Percentiles rank a stretch among this genome's conserved stretches.
phyloP scores from a whole-genome alignment of 2,797 vertebrate genomes.

The Pelobates cultripes region DNA sequence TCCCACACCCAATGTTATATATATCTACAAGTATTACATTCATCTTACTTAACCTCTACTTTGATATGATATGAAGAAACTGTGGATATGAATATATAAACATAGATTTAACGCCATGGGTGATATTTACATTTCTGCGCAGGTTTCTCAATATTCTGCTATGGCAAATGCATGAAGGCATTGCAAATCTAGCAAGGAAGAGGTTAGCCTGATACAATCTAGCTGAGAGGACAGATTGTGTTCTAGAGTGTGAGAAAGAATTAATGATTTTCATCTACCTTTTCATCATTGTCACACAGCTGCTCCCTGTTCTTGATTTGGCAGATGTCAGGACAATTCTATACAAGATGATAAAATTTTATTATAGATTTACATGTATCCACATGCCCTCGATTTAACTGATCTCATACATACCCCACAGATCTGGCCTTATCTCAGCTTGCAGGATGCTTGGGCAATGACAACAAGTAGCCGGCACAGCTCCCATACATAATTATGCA shows the following conservation, averaged over 20 bases:
- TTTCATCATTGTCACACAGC: neutral
- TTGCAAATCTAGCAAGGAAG: no score
- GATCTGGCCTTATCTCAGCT: neutral
- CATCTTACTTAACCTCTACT: no score
- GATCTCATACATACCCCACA: neutral
- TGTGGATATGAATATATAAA: no score
- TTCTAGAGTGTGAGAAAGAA: neutral
- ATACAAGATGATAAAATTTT: neutral
- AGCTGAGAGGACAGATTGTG: no score
- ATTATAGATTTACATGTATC: constrained; percentile 1
- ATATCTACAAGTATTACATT: no score
- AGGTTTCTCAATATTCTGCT: no score
- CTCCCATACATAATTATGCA: neutral
- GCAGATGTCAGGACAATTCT: neutral
- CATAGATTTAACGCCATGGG: no score
- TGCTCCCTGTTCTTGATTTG: neutral
- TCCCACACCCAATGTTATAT: constrained; percentile 16
- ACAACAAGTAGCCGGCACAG: neutral
- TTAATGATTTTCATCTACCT: neutral
- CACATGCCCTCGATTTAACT: neutral
- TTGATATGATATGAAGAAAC: no score
- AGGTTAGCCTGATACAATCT: no score
- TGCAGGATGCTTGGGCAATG: neutral
- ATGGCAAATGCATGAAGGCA: no score
- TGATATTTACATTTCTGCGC: no score